Evolutionary conservation across 2,113 vertebrate genomes (phyloP).

Genomic region (Dromas ardeola): DNA sequence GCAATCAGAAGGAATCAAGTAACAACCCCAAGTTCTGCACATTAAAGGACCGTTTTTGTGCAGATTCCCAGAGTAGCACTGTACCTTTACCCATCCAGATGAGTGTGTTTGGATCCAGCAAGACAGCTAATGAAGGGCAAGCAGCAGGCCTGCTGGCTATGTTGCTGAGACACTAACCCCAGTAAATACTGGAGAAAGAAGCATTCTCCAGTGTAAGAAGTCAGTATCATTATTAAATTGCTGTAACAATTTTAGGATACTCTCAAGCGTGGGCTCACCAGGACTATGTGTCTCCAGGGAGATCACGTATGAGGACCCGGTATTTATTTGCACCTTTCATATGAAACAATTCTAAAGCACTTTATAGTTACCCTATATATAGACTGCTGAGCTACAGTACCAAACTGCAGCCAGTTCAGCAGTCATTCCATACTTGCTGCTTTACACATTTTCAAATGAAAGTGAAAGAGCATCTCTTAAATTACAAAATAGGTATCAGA

Average conservation of each 20-base stretch:
- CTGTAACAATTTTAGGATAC: not conserved
- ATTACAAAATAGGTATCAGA: not conserved
- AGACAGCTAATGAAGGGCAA: not conserved
- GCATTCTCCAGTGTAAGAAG: not conserved
- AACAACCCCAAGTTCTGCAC: not conserved
- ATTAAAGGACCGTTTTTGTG: not conserved
- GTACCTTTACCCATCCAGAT: not conserved
- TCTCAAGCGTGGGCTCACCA: not conserved
- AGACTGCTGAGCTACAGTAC: not conserved
- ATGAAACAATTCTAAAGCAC: not conserved
- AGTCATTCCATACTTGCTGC: not conserved
- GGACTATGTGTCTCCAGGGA: not conserved
- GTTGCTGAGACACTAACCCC: not conserved
- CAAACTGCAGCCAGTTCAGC: not conserved
- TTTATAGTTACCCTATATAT: not conserved
- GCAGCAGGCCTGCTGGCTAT: not conserved
- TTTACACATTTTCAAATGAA: not conserved
- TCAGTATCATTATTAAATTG: not conserved
- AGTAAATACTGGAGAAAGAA: not conserved
- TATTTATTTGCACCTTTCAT: slow-evolving; percentile 14
- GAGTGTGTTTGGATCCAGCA: not conserved
- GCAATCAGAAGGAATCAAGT: not conserved
- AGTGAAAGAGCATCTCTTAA: not conserved
- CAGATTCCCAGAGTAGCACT: not conserved
- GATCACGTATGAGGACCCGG: not conserved